Evolutionary conservation across 2,888 invertebrate genomes (phyloP).

Genomic region (Tenthredo distinguenda): DNA sequence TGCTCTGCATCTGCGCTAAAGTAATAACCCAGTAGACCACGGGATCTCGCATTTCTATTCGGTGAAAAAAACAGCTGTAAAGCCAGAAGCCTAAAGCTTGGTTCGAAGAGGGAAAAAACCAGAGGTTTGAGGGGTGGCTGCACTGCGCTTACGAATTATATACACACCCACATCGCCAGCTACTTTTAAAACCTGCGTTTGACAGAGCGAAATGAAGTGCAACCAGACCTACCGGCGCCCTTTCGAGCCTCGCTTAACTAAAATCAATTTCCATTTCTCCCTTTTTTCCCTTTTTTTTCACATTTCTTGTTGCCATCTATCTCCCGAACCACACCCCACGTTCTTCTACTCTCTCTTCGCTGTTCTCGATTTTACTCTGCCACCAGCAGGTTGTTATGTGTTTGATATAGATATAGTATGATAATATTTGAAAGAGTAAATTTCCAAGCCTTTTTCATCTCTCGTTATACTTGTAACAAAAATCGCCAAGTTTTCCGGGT

Average conservation of each 20-base stretch:
- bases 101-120: not conserved
- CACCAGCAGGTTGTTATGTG: constrained; percentile 11
- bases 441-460: not conserved
- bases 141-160: constrained; percentile 18
- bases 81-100: not conserved
- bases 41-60: constrained; percentile 6
- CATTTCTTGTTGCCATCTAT: constrained; percentile 33
- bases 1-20: constrained; percentile 5
- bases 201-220: constrained; percentile 52
- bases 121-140: constrained; percentile 7
- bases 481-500: not conserved
- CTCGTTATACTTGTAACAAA: not conserved
- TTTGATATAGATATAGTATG: not conserved
- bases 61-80: not conserved
- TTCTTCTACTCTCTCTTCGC: not conserved
- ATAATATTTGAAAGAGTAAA: not conserved
- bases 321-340: not conserved
- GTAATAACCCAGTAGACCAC: constrained; percentile 18
- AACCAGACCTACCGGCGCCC: constrained; percentile 40
- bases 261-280: constrained; percentile 53
- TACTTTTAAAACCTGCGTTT: constrained; percentile 50
- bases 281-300: constrained; percentile 1
- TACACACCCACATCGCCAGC: constrained; percentile 4
- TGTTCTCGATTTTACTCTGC: constrained; percentile 21
- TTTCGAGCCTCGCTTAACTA: constrained; percentile 44